Evolutionary conservation across 2,888 invertebrate species (phyloP).

Genomic region (Sinelater perroti): DNA sequence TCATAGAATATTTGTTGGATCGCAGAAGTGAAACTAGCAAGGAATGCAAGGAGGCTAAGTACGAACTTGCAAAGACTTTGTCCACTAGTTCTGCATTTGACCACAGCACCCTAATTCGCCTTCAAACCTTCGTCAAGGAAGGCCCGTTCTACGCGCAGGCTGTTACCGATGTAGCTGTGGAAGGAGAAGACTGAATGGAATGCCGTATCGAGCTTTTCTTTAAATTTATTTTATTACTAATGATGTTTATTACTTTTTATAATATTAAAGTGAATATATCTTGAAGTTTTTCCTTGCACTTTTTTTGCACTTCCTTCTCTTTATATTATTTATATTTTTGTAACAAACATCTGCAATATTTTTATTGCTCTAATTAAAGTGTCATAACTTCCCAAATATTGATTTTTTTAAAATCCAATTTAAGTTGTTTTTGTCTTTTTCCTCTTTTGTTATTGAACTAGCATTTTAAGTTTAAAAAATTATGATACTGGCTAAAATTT

Average conservation of each 20-base stretch:
- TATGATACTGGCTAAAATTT: too few relatives aligned
- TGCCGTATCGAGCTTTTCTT: too few relatives aligned
- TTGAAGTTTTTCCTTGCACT: too few relatives aligned
- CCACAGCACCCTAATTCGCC: slow-evolving; percentile 65
- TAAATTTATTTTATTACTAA: neutral
- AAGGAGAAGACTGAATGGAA: slow-evolving; percentile 62
- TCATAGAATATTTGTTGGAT: slow-evolving; percentile 82
- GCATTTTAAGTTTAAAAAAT: too few relatives aligned
- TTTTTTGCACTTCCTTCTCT: too few relatives aligned
- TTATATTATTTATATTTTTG: too few relatives aligned
- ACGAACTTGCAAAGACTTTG: slow-evolving; percentile 72
- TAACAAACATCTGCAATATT: too few relatives aligned
- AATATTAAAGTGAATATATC: neutral
- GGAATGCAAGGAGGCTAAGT: slow-evolving; percentile 79
- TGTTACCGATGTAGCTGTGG: slow-evolving; percentile 79
- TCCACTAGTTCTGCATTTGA: slow-evolving; percentile 68
- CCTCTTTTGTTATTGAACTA: too few relatives aligned
- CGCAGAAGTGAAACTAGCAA: slow-evolving; percentile 75
- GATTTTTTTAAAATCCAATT: too few relatives aligned
- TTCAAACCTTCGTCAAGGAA: slow-evolving; percentile 76
- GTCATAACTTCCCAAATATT: too few relatives aligned
- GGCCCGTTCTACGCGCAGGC: slow-evolving; percentile 81
- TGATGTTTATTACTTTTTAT: slow-evolving; percentile 1
- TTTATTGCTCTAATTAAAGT: too few relatives aligned
- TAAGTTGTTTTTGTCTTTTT: too few relatives aligned